Conservation (phyloP, 2,797 vertebrate genomes). For the Yasuhikotakia modesta region DNA sequence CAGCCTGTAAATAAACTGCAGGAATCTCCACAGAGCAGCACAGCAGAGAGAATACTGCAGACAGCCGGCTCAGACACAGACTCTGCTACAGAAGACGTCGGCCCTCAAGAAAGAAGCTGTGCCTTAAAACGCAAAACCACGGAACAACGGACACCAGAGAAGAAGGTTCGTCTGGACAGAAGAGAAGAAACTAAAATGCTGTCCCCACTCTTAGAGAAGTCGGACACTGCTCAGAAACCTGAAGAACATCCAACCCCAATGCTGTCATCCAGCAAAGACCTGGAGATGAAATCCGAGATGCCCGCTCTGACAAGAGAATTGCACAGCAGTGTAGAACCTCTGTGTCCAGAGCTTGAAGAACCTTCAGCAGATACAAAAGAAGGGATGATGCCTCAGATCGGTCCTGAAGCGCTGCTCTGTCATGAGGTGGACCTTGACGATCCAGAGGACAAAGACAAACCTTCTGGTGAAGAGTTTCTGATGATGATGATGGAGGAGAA, state of each 20-base stretch:
- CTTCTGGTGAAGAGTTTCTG: slow-evolving; percentile 73
- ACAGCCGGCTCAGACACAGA: slow-evolving; percentile 78
- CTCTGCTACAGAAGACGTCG: slow-evolving; percentile 75
- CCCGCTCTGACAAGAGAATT: slow-evolving; percentile 76
- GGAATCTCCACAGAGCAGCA: slow-evolving; percentile 66
- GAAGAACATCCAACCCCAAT: slow-evolving; percentile 47
- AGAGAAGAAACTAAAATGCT: slow-evolving; percentile 76
- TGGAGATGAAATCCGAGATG: slow-evolving; percentile 73
- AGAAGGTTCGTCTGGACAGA: slow-evolving; percentile 80
- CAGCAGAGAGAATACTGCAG: slow-evolving; percentile 29
- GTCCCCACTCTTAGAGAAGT: slow-evolving; percentile 59
- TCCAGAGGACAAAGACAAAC: slow-evolving; percentile 91
- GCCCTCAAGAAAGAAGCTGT: slow-evolving; percentile 52
- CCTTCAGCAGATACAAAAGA: slow-evolving; percentile 68
- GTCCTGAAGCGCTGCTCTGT: slow-evolving; percentile 90
- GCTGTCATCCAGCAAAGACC: slow-evolving; percentile 57
- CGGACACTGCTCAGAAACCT: slow-evolving; percentile 37
- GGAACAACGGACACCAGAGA: slow-evolving; percentile 83
- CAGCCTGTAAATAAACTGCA: slow-evolving; percentile 66
- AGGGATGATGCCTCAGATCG: slow-evolving; percentile 87
- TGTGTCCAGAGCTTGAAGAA: slow-evolving; percentile 49
- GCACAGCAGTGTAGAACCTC: slow-evolving; percentile 40
- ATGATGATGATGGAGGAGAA: slow-evolving; percentile 77
- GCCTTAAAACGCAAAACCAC: slow-evolving; percentile 82
- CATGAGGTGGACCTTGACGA: slow-evolving; percentile 97